Evolutionary conservation across 2,797 vertebrate species (phyloP).

Genomic region (Astyanax mexicanus): DNA sequence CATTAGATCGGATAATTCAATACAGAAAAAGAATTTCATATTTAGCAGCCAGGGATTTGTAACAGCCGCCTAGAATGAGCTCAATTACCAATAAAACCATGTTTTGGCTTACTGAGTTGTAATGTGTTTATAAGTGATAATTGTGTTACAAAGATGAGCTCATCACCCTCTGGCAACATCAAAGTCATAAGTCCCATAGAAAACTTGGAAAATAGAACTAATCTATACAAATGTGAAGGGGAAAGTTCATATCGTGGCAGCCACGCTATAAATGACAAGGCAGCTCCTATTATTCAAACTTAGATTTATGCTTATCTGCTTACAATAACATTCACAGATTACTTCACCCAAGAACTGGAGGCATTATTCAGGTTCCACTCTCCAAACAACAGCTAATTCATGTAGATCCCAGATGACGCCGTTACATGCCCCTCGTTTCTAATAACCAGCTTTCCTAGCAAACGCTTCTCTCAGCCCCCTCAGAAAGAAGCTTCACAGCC

Average conservation of each 20-base stretch:
- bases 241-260: neutral
- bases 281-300: constrained; percentile 1
- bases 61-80: constrained; percentile 58
- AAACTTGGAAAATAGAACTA: constrained; percentile 32
- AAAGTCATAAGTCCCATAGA: constrained; percentile 42
- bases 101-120: constrained; percentile 66
- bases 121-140: constrained; percentile 66
- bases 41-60: constrained; percentile 61
- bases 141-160: constrained; percentile 60
- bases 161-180: constrained; percentile 62
- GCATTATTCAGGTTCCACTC: constrained; percentile 61
- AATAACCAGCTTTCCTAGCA: constrained; percentile 65
- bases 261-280: neutral
- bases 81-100: constrained; percentile 68
- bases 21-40: constrained; percentile 63
- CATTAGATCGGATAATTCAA: constrained; percentile 67
- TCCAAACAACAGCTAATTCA: constrained; percentile 63
- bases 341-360: constrained; percentile 51
- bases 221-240: constrained; percentile 4
- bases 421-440: constrained; percentile 50
- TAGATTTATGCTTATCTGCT: neutral
- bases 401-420: constrained; percentile 57
- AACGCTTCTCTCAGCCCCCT: constrained; percentile 40
- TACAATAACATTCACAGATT: neutral
- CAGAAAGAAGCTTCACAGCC: constrained; percentile 14